A percentile compares a stretch with the other conserved stretches of the same genome.
Conservation (phyloP, 2,797 vertebrate species). For the Nyctibius grandis region DNA sequence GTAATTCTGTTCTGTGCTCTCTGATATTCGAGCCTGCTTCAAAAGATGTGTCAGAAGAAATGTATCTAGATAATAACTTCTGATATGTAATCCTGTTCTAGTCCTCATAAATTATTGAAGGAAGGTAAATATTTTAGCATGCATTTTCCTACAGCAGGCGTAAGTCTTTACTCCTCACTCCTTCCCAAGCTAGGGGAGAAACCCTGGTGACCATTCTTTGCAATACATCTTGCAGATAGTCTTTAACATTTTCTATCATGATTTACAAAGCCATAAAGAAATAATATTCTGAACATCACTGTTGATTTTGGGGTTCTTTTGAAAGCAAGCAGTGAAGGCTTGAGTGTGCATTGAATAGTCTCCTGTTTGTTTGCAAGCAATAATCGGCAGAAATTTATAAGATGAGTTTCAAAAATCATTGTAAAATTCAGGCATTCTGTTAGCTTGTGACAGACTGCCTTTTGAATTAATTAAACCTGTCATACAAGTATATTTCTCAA, state of each 20-base stretch:
- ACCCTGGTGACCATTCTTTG: background rate
- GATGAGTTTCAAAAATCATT: background rate
- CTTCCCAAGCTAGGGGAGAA: background rate
- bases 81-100: background rate
- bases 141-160: background rate
- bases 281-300: background rate
- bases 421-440: background rate
- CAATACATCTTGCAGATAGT: background rate
- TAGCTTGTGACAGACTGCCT: background rate
- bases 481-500: background rate
- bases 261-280: background rate
- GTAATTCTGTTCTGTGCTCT: background rate
- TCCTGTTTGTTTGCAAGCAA: background rate
- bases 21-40: background rate
- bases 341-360: background rate
- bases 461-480: background rate
- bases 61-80: background rate
- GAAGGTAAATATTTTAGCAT: constrained; percentile 6
- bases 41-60: background rate
- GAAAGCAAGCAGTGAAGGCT: background rate
- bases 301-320: background rate
- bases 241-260: background rate
- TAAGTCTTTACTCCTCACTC: background rate
- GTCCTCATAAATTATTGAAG: background rate
- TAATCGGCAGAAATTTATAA: background rate